These are phyloP conservation scores for Zoanthus sansibaricus DNA, from an alignment of 92 coral and sea anemone genomes.

Conservation along the genomic window DNA sequence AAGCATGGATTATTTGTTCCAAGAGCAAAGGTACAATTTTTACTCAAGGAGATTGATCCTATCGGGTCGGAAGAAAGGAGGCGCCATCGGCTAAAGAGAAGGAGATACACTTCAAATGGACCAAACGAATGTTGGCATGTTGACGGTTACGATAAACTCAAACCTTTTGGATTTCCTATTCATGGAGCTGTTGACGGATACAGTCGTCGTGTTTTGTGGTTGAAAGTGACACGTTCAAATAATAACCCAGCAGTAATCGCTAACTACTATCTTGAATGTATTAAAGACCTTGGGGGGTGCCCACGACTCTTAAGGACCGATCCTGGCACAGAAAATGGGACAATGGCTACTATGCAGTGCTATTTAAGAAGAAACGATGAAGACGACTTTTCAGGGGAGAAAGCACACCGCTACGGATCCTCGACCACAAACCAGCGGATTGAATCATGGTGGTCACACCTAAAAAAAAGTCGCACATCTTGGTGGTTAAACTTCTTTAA, in stretches of 20 bases:
- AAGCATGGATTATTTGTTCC: slow-evolving; percentile 66
- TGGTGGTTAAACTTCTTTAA: slow-evolving; percentile 44
- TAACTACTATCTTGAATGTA: not conserved
- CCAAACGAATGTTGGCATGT: slow-evolving; percentile 32
- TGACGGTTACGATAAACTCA: not conserved
- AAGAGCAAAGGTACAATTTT: slow-evolving; percentile 53
- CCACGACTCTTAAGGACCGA: slow-evolving; percentile 51
- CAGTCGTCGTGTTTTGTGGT: not conserved
- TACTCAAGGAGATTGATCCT: slow-evolving; percentile 43
- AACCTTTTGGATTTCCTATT: no score
- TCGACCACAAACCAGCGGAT: slow-evolving; percentile 56
- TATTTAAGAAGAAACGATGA: slow-evolving; percentile 24
- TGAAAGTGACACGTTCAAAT: not conserved
- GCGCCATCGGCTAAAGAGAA: slow-evolving; percentile 57
- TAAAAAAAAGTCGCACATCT: slow-evolving; percentile 51
- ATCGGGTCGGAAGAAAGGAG: slow-evolving; percentile 56
- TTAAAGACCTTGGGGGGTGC: slow-evolving; percentile 1
- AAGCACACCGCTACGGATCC: slow-evolving; percentile 54
- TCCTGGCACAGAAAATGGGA: slow-evolving; percentile 57
- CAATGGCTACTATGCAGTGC: slow-evolving; percentile 50
- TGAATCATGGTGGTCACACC: slow-evolving; percentile 57
- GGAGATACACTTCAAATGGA: slow-evolving; percentile 44
- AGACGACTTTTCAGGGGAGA: slow-evolving; percentile 44
- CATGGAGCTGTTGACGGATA: slow-evolving; percentile 2
- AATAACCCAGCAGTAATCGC: slow-evolving; percentile 1